Evolutionary conservation across 2,888 invertebrate species (phyloP), one percentile per base, ranked within the genome.

Genomic region (Celastrina argiolus): DNA sequence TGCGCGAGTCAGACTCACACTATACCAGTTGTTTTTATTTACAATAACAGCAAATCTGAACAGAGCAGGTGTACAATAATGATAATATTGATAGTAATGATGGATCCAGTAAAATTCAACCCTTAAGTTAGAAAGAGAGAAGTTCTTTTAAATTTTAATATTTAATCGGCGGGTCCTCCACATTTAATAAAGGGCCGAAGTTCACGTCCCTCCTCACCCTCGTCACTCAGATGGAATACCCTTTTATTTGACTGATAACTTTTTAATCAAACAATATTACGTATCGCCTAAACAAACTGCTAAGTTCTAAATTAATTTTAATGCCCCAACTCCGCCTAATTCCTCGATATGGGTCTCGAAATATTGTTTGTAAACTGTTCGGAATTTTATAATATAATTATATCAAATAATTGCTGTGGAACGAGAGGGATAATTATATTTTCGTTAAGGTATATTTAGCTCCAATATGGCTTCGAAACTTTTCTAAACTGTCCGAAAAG

Each of bases 181-280:
- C 22, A 26, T 51, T 51, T 26, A 26, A 51, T 51, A 51, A 45
- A 51, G 61, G 39, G 12, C 14, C 16, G 61, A 22, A 59, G 61
- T 39, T 61, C 22, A 39, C 61, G 12, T 39, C 18, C 39, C 22
- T 6, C 61, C 51, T 51, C 36, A 61, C 61, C 61, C 61, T 61
- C 22, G 22, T 61, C 61, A 61, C 16, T 61, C 61, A 61, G 22
- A 36, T 12, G 18, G 18, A 42, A 22, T 36, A 34, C 61, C 34
- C 61, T 61, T 61, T 61, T 36, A 61, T 36, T 39, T 61, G 39
- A 22, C 61, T 22, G 61, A 61, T 39, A 61, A 61, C 61, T 61
- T 61, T 61, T 61, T 61, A 61, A 61, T 61, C 61, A 61, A 61
- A 61, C 61, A 61, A 61, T 34, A 61, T 59, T 59, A 16, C 16